Evolutionary conservation across 2,797 vertebrate genomes (phyloP).

Genomic region (Mus spretus): DNA sequence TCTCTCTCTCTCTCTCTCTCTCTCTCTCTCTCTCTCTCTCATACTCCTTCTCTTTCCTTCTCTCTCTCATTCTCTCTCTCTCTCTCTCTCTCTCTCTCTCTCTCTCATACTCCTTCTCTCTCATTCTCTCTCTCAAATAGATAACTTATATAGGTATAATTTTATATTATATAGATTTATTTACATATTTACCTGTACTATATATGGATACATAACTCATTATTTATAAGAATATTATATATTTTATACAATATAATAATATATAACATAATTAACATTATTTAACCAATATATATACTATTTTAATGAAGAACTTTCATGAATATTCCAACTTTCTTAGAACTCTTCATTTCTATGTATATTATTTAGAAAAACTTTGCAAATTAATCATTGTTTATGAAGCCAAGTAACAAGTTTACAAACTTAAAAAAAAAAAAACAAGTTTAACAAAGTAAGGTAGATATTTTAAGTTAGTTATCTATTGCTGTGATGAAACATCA

Average conservation of each 20-base stretch:
- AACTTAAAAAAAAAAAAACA: neutral
- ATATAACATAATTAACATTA: neutral
- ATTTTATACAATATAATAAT: neutral
- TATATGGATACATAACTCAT: too few species aligned
- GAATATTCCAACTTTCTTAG: neutral
- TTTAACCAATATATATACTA: neutral
- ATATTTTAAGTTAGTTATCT: neutral
- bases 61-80: too few species aligned
- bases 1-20: too few species aligned
- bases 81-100: too few species aligned
- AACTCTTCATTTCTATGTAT: neutral
- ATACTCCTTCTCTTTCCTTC: neutral
- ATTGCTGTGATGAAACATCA: neutral
- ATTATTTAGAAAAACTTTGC: neutral
- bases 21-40: too few species aligned
- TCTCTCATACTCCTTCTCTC: too few species aligned
- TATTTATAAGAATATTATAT: neutral
- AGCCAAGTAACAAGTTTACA: neutral
- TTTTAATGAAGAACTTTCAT: neutral
- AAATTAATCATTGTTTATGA: neutral
- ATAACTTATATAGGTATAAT: too few species aligned
- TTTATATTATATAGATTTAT: too few species aligned
- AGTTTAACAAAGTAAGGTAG: neutral
- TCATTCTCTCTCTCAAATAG: too few species aligned
- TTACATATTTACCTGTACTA: too few species aligned